Conservation (phyloP, 2,888 invertebrate species). For the Ceratothoa steindachneri region DNA sequence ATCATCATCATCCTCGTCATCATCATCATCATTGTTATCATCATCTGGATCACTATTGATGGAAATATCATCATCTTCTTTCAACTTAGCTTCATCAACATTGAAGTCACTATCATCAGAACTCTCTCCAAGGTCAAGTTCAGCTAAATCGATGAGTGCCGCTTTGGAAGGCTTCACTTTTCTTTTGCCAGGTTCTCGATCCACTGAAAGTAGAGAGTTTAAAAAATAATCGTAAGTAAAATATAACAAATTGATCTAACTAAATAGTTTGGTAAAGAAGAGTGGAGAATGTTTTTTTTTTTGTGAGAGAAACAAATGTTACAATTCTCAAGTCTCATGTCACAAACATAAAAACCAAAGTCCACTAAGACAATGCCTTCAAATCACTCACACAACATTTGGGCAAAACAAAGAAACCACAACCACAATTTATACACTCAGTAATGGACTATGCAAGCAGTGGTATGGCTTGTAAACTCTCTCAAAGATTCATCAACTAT, state of each 20-base stretch:
- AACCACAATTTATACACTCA: no score
- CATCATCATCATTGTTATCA: constrained; percentile 52
- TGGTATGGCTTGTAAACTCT: no score
- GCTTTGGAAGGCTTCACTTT: constrained; percentile 48
- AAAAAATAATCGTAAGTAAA: background rate
- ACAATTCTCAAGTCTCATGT: no score
- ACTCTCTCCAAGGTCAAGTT: constrained; percentile 64
- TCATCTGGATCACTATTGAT: constrained; percentile 61
- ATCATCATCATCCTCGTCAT: constrained; percentile 63
- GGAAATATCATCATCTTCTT: constrained; percentile 69
- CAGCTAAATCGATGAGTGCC: constrained; percentile 46
- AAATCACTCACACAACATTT: no score
- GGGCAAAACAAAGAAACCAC: no score
- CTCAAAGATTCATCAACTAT: no score
- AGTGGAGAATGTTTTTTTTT: background rate
- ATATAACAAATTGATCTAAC: background rate
- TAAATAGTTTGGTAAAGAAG: background rate
- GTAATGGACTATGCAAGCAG: no score
- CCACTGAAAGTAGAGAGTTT: constrained; percentile 27
- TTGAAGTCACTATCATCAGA: constrained; percentile 93
- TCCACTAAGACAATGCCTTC: no score
- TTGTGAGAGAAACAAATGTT: background rate
- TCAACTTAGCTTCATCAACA: constrained; percentile 75
- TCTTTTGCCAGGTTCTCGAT: constrained; percentile 48
- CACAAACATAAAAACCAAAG: no score